These are phyloP conservation scores for Lepidocolaptes lacrymiger DNA, from an alignment of 2,797 vertebrate genomes.

Conservation along the genomic window DNA sequence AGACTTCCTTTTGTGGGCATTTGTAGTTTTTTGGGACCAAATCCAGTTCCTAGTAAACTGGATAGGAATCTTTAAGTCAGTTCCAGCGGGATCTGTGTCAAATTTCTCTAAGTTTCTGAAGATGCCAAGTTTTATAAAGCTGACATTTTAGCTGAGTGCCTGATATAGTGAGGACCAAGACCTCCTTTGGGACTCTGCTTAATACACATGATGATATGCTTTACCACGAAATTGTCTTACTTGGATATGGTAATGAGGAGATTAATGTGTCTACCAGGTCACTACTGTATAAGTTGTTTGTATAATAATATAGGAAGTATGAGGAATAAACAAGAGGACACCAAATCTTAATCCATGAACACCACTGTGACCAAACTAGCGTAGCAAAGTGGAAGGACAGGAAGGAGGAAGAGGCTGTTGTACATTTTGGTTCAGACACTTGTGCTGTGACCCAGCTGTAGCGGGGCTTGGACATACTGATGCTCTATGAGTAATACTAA, in stretches of 20 bases:
- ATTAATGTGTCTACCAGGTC: neutral
- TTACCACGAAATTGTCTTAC: neutral
- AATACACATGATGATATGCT: neutral
- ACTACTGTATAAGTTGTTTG: neutral
- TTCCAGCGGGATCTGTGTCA: neutral
- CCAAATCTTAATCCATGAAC: neutral
- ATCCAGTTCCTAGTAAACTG: slow-evolving; percentile 20
- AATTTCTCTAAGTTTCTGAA: neutral
- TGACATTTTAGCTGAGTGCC: neutral
- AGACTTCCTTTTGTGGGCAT: slow-evolving; percentile 39
- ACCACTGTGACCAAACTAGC: neutral
- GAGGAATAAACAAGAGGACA: neutral
- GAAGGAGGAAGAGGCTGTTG: neutral
- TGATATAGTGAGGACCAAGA: neutral
- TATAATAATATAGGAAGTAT: neutral
- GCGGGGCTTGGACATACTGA: neutral
- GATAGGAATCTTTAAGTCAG: neutral
- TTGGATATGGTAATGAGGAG: neutral
- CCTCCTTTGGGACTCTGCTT: neutral
- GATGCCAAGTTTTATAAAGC: neutral
- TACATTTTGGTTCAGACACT: neutral
- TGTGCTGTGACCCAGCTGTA: neutral
- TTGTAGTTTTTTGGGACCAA: slow-evolving; percentile 13
- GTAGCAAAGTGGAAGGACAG: neutral
- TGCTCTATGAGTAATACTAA: neutral